Percentiles rank a stretch among this genome's conserved stretches.
Conservation (phyloP, 2,797 vertebrate genomes). For the Ctenochaetus hawaiiensis region DNA sequence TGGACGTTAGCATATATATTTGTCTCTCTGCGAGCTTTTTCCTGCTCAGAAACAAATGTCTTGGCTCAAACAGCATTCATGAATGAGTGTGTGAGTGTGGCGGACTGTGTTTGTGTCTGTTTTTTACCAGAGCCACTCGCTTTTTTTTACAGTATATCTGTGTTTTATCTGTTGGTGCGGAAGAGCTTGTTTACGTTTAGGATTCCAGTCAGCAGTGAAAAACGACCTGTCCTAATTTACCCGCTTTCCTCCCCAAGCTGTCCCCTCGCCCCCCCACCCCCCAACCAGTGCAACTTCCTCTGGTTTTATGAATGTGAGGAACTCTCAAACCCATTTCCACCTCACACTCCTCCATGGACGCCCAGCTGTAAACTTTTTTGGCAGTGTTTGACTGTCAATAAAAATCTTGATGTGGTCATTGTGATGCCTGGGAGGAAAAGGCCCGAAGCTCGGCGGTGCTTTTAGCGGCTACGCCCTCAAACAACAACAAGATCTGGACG, state of each 20-base stretch:
- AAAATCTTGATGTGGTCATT: neutral
- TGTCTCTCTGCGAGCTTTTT: neutral
- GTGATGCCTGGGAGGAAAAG: slow-evolving; percentile 5
- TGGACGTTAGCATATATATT: neutral
- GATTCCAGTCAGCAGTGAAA: slow-evolving; percentile 79
- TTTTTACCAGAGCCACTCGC: slow-evolving; percentile 54
- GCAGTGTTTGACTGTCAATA: neutral
- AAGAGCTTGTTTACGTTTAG: slow-evolving; percentile 80
- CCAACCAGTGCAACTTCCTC: slow-evolving; percentile 19
- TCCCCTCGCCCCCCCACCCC: slow-evolving; percentile 53
- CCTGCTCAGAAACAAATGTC: slow-evolving; percentile 16
- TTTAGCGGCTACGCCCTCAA: slow-evolving; percentile 19
- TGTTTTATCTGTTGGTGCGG: slow-evolving; percentile 78
- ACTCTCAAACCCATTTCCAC: slow-evolving; percentile 11
- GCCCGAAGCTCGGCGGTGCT: neutral
- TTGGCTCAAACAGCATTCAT: slow-evolving; percentile 15
- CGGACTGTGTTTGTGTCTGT: slow-evolving; percentile 27
- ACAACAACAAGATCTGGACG: slow-evolving; percentile 10
- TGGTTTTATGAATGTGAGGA: slow-evolving; percentile 2
- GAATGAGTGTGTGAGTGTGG: slow-evolving; percentile 20
- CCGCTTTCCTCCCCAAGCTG: slow-evolving; percentile 77
- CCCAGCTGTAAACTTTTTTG: neutral
- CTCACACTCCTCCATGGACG: neutral
- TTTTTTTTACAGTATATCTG: slow-evolving; percentile 73
- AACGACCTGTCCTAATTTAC: slow-evolving; percentile 80